Conservation (phyloP, 2,797 vertebrate genomes). For the Emydoidea blandingii region DNA sequence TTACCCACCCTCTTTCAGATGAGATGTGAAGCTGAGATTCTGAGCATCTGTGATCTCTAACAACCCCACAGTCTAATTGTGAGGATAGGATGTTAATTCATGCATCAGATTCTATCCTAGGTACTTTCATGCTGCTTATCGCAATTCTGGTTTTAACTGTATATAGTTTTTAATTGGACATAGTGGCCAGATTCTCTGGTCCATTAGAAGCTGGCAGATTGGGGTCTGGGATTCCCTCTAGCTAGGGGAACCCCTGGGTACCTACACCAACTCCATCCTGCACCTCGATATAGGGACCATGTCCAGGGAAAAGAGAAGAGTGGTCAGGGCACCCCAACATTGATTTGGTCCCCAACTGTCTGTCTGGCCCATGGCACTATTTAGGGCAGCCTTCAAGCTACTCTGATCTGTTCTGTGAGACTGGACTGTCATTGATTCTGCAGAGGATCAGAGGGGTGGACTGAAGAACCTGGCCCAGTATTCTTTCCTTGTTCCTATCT, state of each 20-base stretch:
- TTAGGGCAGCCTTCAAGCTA: neutral
- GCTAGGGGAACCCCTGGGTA: neutral
- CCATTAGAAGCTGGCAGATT: neutral
- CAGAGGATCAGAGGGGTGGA: neutral
- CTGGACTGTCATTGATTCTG: accelerated
- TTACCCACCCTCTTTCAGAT: neutral
- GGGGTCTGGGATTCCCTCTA: neutral
- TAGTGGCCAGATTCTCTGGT: neutral
- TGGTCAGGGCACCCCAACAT: accelerated
- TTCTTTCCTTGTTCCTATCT: neutral
- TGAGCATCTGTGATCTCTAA: accelerated
- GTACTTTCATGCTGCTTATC: neutral
- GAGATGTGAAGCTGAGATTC: neutral
- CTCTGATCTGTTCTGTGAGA: neutral
- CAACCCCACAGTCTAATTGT: accelerated
- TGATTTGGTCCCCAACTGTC: neutral
- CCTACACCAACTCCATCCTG: neutral
- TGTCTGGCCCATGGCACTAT: neutral
- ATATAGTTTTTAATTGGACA: neutral
- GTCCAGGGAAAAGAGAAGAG: neutral
- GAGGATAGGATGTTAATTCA: neutral
- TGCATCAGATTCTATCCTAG: neutral
- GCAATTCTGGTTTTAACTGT: neutral
- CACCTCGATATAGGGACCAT: neutral
- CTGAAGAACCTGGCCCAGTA: neutral